A percentile compares a stretch with the other conserved stretches of the same genome.
These are phyloP conservation scores for Galagoides demidoff DNA, from an alignment of 2,797 vertebrate species.

Conservation along the genomic window DNA sequence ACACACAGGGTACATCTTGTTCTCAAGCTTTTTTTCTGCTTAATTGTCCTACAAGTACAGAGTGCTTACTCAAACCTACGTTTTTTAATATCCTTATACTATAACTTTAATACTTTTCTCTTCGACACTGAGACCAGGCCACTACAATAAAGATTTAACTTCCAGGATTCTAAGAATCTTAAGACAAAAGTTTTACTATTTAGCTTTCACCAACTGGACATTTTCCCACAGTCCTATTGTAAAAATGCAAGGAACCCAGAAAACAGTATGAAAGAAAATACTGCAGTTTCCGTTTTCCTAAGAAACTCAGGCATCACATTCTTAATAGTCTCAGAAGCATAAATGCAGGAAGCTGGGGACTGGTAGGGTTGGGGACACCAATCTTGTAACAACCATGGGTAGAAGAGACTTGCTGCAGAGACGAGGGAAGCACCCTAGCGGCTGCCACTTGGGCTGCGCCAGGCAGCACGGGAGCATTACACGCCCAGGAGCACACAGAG, in stretches of 20 bases:
- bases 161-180: neutral
- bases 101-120: neutral
- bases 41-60: conserved; percentile 45
- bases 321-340: conserved; percentile 52
- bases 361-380: neutral
- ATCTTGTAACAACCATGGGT: neutral
- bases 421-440: neutral
- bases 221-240: conserved; percentile 60
- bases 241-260: conserved; percentile 67
- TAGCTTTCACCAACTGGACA: conserved; percentile 30
- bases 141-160: neutral
- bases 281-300: conserved; percentile 71
- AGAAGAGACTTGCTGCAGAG: conserved; percentile 53
- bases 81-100: neutral
- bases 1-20: neutral
- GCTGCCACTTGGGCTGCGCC: neutral
- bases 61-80: neutral
- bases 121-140: neutral
- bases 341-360: neutral
- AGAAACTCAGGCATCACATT: conserved; percentile 64
- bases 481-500: neutral
- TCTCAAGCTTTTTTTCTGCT: neutral
- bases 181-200: conserved; percentile 44
- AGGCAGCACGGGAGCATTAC: neutral
- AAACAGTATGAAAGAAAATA: conserved; percentile 76